A percentile compares a stretch with the other conserved stretches of the same genome.
Evolutionary conservation across 2,113 vertebrate species (phyloP).

Genomic region (Phycodurus eques): DNA sequence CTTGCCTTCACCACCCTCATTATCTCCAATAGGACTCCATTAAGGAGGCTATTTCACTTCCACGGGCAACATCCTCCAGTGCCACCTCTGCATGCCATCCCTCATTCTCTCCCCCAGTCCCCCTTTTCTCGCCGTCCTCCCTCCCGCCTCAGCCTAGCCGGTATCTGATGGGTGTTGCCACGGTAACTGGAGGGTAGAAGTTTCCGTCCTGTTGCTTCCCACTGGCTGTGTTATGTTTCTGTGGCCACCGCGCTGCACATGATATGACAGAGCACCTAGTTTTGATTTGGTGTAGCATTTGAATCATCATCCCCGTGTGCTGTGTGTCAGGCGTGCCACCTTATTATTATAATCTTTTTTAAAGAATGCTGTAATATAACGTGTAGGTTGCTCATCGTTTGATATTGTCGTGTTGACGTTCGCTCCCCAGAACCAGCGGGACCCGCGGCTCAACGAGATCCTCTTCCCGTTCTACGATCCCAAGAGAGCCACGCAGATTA

Average conservation of each 20-base stretch:
- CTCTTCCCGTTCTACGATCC: conserved; percentile 96
- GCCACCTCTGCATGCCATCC: conserved; percentile 48
- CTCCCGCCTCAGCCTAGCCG: conserved; percentile 21
- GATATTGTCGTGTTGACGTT: conserved; percentile 21
- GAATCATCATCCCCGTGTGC: conserved; percentile 3
- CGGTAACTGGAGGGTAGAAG: conserved; percentile 50
- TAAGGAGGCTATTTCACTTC: conserved; percentile 51
- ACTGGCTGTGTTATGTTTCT: conserved; percentile 37
- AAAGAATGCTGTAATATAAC: not conserved
- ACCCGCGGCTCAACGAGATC: conserved; percentile 97
- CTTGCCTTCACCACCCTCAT: conserved; percentile 62
- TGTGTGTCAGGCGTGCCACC: conserved; percentile 17
- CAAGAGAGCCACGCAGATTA: conserved; percentile 95
- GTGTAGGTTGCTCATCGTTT: not conserved
- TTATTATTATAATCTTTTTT: conserved; percentile 1
- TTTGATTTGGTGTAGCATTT: not conserved
- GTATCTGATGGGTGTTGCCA: conserved; percentile 58
- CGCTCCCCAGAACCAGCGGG: conserved; percentile 89
- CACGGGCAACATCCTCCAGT: conserved; percentile 59
- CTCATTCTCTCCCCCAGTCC: conserved; percentile 9
- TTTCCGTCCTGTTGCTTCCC: conserved; percentile 57
- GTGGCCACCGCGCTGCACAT: conserved; percentile 6
- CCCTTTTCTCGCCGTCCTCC: conserved; percentile 10
- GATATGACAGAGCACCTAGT: not conserved
- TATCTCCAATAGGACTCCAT: conserved; percentile 21